Evolutionary conservation across 2,113 vertebrate genomes (phyloP).

Genomic region (Copsychus sechellarum): DNA sequence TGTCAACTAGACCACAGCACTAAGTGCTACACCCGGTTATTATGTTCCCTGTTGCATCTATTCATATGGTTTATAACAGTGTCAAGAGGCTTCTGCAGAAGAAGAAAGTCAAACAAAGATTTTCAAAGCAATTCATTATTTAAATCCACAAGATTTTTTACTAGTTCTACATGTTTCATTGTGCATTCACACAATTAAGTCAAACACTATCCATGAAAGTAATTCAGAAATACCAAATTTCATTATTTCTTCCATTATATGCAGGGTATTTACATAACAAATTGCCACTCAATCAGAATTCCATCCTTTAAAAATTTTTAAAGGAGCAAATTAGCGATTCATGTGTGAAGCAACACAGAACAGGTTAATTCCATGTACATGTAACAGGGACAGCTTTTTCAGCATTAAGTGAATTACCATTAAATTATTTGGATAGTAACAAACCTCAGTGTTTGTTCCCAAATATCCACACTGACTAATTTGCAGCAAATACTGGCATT

Average conservation of each 20-base stretch:
- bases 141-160: background rate
- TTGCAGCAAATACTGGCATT: background rate
- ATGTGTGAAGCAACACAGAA: background rate
- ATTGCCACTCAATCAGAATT: background rate
- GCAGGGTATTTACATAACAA: background rate
- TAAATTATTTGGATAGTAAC: background rate
- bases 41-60: background rate
- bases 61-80: background rate
- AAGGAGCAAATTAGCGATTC: background rate
- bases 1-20: background rate
- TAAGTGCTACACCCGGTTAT: background rate
- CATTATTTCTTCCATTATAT: background rate
- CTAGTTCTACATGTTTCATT: background rate
- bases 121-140: background rate
- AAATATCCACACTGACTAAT: background rate
- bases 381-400: background rate
- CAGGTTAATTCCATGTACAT: background rate
- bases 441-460: background rate
- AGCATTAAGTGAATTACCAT: background rate
- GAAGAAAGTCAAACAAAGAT: background rate
- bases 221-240: background rate
- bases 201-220: background rate
- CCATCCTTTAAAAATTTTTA: background rate
- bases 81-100: background rate
- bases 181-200: background rate